Conservation (phyloP, 2,113 vertebrate genomes). For the Struthio camelus region DNA sequence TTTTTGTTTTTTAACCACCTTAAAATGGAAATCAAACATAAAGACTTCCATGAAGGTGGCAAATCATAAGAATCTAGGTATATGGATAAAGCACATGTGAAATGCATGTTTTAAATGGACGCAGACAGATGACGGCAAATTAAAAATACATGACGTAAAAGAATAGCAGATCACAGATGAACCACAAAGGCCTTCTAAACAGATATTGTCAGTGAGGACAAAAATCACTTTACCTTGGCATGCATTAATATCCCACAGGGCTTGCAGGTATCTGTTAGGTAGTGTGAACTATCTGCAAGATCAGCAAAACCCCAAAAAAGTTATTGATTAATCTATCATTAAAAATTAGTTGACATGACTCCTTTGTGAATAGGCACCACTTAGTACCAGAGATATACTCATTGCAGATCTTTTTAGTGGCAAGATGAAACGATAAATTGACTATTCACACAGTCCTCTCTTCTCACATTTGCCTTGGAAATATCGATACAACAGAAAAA, state of each 20-base stretch:
- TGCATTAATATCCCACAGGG: not conserved
- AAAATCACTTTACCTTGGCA: constrained; percentile 17
- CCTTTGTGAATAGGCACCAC: constrained; percentile 27
- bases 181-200: not conserved
- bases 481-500: not conserved
- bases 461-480: constrained; percentile 38
- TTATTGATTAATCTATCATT: constrained; percentile 44
- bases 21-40: not conserved
- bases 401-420: not conserved
- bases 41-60: not conserved
- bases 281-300: constrained; percentile 8
- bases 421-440: constrained; percentile 40
- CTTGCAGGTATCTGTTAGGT: not conserved
- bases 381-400: not conserved
- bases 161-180: not conserved
- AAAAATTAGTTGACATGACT: constrained; percentile 55
- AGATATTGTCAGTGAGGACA: constrained; percentile 26
- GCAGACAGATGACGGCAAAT: constrained; percentile 11
- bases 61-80: not conserved
- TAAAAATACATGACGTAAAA: constrained; percentile 20
- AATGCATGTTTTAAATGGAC: not conserved
- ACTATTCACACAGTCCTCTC: constrained; percentile 40
- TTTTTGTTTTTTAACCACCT: not conserved
- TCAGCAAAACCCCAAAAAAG: constrained; percentile 29
- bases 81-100: not conserved